Base-by-base conservation (phyloP, 2,113 vertebrate genomes). In the Nothoprocta pentlandii region DNA sequence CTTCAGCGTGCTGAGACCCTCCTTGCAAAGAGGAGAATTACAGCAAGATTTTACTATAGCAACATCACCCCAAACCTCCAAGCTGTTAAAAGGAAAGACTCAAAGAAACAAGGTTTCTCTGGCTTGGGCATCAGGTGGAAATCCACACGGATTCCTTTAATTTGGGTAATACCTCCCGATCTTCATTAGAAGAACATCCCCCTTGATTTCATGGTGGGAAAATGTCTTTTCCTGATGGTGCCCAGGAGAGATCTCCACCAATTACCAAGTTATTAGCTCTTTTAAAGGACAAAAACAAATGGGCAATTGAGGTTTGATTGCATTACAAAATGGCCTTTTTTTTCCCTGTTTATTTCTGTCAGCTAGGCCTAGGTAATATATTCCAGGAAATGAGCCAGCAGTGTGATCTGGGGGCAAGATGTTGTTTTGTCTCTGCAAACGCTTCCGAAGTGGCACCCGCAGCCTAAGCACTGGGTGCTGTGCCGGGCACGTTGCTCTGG, bases 271-370 rank as follows among this genome's bases (percentile, higher is more conserved):
- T 87, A 92, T 94, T 92, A 90, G 83, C 83, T 89, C 81, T 74
- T 89, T 83, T 79, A 91, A 89, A 83, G 89, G 85, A 78, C 90
- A 87, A 80, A 92, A 92, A 28, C 66, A 92, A 92, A 94, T 58
- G 78, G 44, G 69, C 66, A 66, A 75, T 82, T 75, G 80, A 88
- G 76, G 87, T 75, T 85, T 79, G 87, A 90, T 58, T 88, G 92
- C 67, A 62, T 92, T 87, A 75, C 76, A 62, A 81, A 85, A 78
- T 28, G 67, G 19, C 34, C 61, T 90, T 94, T 81, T 80, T 49
- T 23, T 28, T 56, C 64, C 84, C 84, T 77, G 63, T 88, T 94
- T 87, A 68, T 92, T 94, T 92, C 85, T 82, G 56, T 75, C 84
- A 79, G 75, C 84, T 70, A 5, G 10, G 41, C 30, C 70, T 36